These are phyloP conservation scores for Tigriopus californicus DNA, from an alignment of 2,888 invertebrate genomes.

Conservation along the genomic window DNA sequence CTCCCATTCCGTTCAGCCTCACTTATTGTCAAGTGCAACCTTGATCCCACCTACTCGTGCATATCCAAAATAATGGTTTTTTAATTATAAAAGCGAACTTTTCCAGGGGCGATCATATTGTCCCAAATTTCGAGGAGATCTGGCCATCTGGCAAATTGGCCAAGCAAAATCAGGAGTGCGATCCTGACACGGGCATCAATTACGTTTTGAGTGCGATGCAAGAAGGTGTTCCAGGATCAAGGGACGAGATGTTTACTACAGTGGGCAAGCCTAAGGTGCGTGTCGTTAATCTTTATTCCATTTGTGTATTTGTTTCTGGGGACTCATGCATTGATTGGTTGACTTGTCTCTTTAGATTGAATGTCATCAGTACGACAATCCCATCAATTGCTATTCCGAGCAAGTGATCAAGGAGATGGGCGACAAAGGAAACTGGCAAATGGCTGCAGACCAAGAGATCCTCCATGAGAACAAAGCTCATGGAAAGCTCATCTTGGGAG, in stretches of 20 bases:
- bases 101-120: constrained; percentile 6
- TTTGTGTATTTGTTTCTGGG: neutral
- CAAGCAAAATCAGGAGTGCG: neutral
- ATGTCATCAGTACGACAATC: constrained; percentile 4
- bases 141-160: neutral
- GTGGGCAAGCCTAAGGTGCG: constrained; percentile 9
- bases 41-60: too few relatives aligned
- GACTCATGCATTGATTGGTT: neutral
- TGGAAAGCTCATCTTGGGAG: too few relatives aligned
- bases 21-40: too few relatives aligned
- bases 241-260: neutral
- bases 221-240: neutral
- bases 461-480: too few relatives aligned
- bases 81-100: neutral
- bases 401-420: constrained; percentile 2
- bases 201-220: neutral
- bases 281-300: neutral
- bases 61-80: too few relatives aligned
- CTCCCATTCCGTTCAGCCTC: too few relatives aligned
- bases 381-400: constrained; percentile 9
- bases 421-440: too few relatives aligned
- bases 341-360: neutral
- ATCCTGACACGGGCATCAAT: neutral
- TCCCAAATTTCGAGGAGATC: constrained; percentile 6
- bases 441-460: too few relatives aligned